Evolutionary conservation across 2,888 invertebrate species (phyloP).

Genomic region (Trichogramma evanescens): DNA sequence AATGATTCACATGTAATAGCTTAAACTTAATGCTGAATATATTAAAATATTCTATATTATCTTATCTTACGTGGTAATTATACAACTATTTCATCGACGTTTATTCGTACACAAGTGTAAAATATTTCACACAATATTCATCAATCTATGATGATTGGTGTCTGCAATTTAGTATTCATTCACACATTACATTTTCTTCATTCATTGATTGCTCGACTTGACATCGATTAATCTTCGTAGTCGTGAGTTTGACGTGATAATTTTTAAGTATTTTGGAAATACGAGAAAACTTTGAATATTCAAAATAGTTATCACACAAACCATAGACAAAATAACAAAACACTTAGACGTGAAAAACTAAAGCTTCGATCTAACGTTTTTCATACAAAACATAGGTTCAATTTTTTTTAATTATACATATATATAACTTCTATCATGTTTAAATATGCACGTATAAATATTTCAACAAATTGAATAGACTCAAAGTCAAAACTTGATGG

Average conservation of each 20-base stretch:
- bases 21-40: slow-evolving; percentile 18
- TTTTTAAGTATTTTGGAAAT: too few relatives aligned
- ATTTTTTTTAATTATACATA: too few relatives aligned
- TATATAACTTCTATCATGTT: neutral
- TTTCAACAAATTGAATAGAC: slow-evolving; percentile 3
- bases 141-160: too few relatives aligned
- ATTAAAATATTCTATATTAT: slow-evolving; percentile 21
- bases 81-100: slow-evolving; percentile 16
- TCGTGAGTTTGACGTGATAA: too few relatives aligned
- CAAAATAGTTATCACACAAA: slow-evolving; percentile 11
- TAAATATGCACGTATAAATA: slow-evolving; percentile 10
- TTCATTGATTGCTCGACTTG: too few relatives aligned
- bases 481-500: too few relatives aligned
- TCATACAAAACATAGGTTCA: too few relatives aligned
- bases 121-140: too few relatives aligned
- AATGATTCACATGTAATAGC: neutral
- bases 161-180: too few relatives aligned
- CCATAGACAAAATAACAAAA: slow-evolving; percentile 3
- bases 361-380: neutral
- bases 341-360: slow-evolving; percentile 8
- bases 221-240: too few relatives aligned
- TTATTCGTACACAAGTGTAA: neutral
- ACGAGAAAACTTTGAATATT: too few relatives aligned
- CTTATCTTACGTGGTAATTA: slow-evolving; percentile 17
- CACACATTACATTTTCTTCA: too few relatives aligned